Conservation (phyloP, 2,888 invertebrate genomes). For the Noctua pronuba region DNA sequence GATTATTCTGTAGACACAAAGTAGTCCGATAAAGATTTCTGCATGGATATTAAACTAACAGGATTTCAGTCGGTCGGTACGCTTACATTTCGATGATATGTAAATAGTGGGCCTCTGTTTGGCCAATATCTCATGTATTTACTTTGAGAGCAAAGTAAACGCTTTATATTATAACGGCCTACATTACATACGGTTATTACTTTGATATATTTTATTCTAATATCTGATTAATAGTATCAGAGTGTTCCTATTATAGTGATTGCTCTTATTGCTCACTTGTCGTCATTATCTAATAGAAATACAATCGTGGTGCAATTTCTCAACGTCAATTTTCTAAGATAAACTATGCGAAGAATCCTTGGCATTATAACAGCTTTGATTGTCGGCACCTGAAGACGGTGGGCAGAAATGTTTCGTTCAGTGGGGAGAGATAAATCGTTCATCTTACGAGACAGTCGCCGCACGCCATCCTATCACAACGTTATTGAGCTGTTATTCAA, state of each 20-base stretch:
- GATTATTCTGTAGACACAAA: slow-evolving; percentile 29
- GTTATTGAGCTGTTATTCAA: slow-evolving; percentile 55
- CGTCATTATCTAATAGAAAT: slow-evolving; percentile 16
- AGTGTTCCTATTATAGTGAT: neutral
- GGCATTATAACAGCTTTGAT: slow-evolving; percentile 32
- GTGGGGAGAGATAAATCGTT: slow-evolving; percentile 53
- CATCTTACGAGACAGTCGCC: slow-evolving; percentile 39
- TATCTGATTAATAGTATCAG: slow-evolving; percentile 4
- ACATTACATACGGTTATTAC: neutral
- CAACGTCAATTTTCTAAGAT: slow-evolving; percentile 20
- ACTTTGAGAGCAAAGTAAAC: slow-evolving; percentile 15
- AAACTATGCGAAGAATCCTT: slow-evolving; percentile 37
- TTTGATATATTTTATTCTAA: neutral
- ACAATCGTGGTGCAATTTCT: slow-evolving; percentile 18
- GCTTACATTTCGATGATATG: slow-evolving; percentile 13
- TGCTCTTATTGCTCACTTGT: neutral
- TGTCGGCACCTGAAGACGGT: slow-evolving; percentile 21
- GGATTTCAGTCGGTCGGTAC: slow-evolving; percentile 22
- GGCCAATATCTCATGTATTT: slow-evolving; percentile 10
- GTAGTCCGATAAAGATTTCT: slow-evolving; percentile 33
- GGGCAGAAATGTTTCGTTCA: slow-evolving; percentile 49
- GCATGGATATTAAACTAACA: slow-evolving; percentile 22
- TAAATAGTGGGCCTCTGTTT: slow-evolving; percentile 31
- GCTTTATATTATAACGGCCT: slow-evolving; percentile 10
- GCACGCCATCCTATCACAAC: slow-evolving; percentile 50